Percentiles rank a stretch among this genome's conserved stretches.
These are phyloP conservation scores for Oscheius onirici DNA, from an alignment of 2,888 invertebrate species.

Conservation along the genomic window DNA sequence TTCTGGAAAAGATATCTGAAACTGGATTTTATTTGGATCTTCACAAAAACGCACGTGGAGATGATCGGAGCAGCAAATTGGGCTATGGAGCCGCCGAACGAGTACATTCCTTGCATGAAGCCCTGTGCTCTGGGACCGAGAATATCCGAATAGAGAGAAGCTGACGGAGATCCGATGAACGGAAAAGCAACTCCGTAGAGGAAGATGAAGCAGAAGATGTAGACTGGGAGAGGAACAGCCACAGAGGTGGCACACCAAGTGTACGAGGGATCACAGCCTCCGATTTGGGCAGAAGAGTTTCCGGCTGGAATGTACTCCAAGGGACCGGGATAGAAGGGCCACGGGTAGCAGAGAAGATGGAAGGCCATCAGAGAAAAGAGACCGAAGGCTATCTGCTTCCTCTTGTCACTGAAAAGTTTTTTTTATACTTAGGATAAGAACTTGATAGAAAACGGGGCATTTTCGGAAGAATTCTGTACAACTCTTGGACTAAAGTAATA, in stretches of 20 bases:
- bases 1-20: slow-evolving; percentile 50
- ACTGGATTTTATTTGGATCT: not conserved
- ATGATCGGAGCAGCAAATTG: slow-evolving; percentile 52
- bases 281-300: slow-evolving; percentile 41
- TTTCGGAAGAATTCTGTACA: no score
- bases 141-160: slow-evolving; percentile 50
- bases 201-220: slow-evolving; percentile 45
- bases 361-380: slow-evolving; percentile 40
- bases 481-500: no score
- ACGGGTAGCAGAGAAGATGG: slow-evolving; percentile 50
- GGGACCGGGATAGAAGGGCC: slow-evolving; percentile 52
- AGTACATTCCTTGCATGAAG: slow-evolving; percentile 55
- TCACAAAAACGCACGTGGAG: slow-evolving; percentile 38
- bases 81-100: slow-evolving; percentile 50
- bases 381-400: slow-evolving; percentile 49
- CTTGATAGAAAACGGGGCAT: no score
- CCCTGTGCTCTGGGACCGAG: slow-evolving; percentile 54
- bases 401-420: slow-evolving; percentile 43
- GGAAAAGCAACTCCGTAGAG: slow-evolving; percentile 53
- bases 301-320: slow-evolving; percentile 44
- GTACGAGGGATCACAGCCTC: slow-evolving; percentile 43
- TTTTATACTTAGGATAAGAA: no score
- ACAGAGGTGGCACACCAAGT: slow-evolving; percentile 46
- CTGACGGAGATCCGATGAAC: slow-evolving; percentile 50
- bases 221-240: slow-evolving; percentile 44